phyloP scores from a whole-genome alignment of 1,140 invertebrate genomes.

The Anagrus nilaparvatae region DNA sequence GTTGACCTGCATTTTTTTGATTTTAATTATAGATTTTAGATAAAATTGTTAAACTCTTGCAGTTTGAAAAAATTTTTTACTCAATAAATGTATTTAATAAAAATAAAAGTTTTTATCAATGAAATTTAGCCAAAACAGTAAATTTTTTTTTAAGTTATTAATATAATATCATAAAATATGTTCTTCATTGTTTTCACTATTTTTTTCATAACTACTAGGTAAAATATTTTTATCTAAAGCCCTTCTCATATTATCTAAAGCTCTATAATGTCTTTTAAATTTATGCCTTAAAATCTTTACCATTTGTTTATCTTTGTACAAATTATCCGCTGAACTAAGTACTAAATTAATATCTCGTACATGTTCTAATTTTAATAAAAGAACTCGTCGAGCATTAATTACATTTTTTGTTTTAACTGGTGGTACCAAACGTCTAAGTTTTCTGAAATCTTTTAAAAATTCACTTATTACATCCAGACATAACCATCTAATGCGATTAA shows the following conservation, averaged over 20 bases:
- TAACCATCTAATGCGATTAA: constrained; percentile 29
- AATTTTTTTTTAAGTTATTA: no score
- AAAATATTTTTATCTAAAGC: constrained; percentile 10
- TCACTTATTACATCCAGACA: constrained; percentile 35
- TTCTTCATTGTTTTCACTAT: no score
- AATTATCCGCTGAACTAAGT: constrained; percentile 27
- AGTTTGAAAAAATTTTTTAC: no score
- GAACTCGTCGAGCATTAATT: constrained; percentile 21
- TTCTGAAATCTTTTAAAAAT: constrained; percentile 27
- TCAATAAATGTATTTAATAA: no score
- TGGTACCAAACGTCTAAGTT: constrained; percentile 15
- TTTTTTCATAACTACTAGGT: constrained; percentile 13
- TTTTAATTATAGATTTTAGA: no score
- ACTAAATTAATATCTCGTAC: constrained; percentile 34
- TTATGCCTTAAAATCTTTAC: constrained; percentile 23
- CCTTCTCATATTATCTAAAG: no score
- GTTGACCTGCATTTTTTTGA: no score
- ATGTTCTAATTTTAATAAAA: constrained; percentile 32
- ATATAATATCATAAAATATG: no score
- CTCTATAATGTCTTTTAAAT: constrained; percentile 25
- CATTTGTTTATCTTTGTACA: constrained; percentile 22
- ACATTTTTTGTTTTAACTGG: constrained; percentile 12
- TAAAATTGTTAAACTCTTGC: no score
- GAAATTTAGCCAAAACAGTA: no score
- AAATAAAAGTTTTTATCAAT: no score